Percentiles rank a stretch among this genome's conserved stretches.
These are phyloP conservation scores for Distichodus sexfasciatus DNA, from an alignment of 2,797 vertebrate genomes.

Conservation along the genomic window DNA sequence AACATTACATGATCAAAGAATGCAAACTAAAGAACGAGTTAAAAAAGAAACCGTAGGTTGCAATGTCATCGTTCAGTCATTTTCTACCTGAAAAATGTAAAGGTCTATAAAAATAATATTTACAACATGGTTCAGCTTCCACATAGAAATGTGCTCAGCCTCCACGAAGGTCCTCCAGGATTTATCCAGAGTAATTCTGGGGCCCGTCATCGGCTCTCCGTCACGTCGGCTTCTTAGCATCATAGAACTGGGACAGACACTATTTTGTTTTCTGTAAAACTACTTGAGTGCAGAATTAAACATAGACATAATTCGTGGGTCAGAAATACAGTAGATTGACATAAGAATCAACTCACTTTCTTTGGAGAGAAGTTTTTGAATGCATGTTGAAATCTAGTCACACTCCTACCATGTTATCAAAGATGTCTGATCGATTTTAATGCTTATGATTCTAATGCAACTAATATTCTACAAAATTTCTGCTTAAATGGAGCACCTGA, in stretches of 20 bases:
- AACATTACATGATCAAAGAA: slow-evolving; percentile 34
- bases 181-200: not conserved
- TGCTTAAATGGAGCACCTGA: not conserved
- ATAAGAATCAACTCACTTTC: too few species aligned
- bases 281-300: not conserved
- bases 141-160: slow-evolving; percentile 47
- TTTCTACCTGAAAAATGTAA: not conserved
- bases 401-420: too few species aligned
- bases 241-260: not conserved
- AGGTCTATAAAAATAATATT: slow-evolving; percentile 38
- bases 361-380: not conserved
- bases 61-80: not conserved
- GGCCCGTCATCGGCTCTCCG: slow-evolving; percentile 41
- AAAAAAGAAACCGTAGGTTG: not conserved
- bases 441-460: too few species aligned
- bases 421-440: too few species aligned
- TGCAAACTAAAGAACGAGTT: not conserved
- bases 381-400: not conserved
- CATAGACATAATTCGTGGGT: slow-evolving; percentile 8
- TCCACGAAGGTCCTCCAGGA: slow-evolving; percentile 23
- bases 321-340: slow-evolving; percentile 3
- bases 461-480: not conserved
- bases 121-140: slow-evolving; percentile 9
- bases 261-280: not conserved
- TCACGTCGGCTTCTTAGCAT: slow-evolving; percentile 46